Evolutionary conservation across 2,797 vertebrate species (phyloP).

Genomic region (Chelonia mydas): DNA sequence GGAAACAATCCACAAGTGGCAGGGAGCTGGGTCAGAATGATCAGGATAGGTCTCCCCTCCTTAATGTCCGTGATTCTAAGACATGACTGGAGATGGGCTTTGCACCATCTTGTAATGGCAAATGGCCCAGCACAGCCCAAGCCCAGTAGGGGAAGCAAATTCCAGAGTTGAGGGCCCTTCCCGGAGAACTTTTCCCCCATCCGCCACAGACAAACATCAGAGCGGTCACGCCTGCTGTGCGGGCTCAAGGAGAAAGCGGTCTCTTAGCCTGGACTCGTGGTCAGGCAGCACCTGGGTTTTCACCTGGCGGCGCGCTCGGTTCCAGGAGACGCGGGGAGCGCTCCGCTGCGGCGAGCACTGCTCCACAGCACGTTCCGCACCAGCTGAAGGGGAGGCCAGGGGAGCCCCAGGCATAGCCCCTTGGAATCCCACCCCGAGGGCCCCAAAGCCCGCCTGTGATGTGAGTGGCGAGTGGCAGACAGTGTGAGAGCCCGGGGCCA

Average conservation of each 20-base stretch:
- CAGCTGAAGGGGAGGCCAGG: not conserved
- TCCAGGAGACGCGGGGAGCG: not conserved
- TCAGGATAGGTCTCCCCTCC: fast-evolving
- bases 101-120: not conserved
- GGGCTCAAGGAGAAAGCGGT: too few relatives aligned
- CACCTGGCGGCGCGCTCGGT: fast-evolving
- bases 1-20: not conserved
- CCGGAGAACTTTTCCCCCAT: not conserved
- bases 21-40: not conserved
- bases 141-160: not conserved
- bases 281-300: not conserved
- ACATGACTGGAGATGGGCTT: not conserved
- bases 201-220: not conserved
- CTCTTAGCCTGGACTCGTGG: too few relatives aligned
- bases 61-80: not conserved
- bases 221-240: not conserved
- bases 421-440: too few relatives aligned
- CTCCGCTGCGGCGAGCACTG: too few relatives aligned
- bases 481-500: not conserved
- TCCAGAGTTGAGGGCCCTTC: too few relatives aligned
- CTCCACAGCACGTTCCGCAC: too few relatives aligned
- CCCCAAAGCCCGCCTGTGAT: too few relatives aligned
- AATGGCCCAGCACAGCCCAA: not conserved
- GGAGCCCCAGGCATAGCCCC: too few relatives aligned
- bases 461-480: too few relatives aligned